Evolutionary conservation across 2,113 vertebrate species (phyloP), one percentile per base, ranked within the genome.

Genomic region (Alectura lathami): DNA sequence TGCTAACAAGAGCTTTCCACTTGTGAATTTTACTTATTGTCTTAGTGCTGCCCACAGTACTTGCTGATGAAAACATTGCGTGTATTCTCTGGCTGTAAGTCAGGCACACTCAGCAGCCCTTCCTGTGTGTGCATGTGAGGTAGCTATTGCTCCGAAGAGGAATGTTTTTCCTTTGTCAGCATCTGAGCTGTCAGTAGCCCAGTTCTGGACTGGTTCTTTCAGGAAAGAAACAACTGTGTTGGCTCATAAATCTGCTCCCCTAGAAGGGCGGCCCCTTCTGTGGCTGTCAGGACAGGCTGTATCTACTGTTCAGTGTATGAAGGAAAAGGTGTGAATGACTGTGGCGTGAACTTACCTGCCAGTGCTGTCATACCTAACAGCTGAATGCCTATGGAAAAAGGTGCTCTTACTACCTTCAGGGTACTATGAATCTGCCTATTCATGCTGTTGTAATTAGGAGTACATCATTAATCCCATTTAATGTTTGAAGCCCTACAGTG

Each of bases 181-280:
- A 24, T 83, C 81, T 80, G 74, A 89, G 60, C 17, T 77, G 42
- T 77, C 68, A 57, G 64, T 62, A 91, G 54, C 72, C 45, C 76
- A 74, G 13, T 91, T 93, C 88, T 70, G 88, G 63, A 53, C 30
- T 92, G 13, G 30, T 90, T 88, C 13, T 77, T 96, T 86, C 64
- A 54, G 54, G 47, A 63, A 74, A 59, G 42, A 89, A 92, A 29
- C 51, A 66, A 62, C 80, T 66, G 67, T 80, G 14, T 66, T 0
- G 1, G 9, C 30, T 86, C 76, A 70, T 81, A 77, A 86, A 70
- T 94, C 47, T 86, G 26, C 38, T 89, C 91, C 72, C 38, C 51
- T 45, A 24, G 81, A 81, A 75, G 69, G 43, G 45, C 50, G 81
- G 50, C 38, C 42, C 63, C 2, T 75, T 83, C 34, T 50, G 13